Conservation (phyloP, 2,888 invertebrate genomes). For the Oscheius onirici region DNA sequence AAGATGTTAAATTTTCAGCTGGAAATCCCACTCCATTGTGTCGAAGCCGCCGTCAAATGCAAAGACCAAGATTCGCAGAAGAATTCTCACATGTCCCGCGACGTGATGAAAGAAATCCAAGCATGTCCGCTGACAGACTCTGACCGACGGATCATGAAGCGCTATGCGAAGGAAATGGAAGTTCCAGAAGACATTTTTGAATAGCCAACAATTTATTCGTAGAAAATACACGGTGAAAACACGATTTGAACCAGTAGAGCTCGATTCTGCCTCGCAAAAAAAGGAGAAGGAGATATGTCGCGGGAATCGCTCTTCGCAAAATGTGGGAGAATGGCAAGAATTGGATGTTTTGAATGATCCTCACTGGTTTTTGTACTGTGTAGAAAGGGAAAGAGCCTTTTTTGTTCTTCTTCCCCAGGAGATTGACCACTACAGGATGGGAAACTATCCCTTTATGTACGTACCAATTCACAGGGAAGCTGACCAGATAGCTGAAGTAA, state of each 20-base stretch:
- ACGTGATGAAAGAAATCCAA: neutral
- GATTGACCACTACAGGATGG: slow-evolving; percentile 9
- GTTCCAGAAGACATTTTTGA: slow-evolving; percentile 11
- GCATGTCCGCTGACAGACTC: neutral
- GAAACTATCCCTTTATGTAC: slow-evolving; percentile 30
- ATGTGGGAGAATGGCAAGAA: neutral
- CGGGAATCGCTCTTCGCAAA: neutral
- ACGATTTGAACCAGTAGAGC: too few species aligned
- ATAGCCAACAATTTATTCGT: neutral
- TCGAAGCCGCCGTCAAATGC: slow-evolving; percentile 11
- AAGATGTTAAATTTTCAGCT: neutral
- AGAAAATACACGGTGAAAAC: neutral
- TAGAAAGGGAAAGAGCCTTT: slow-evolving; percentile 19
- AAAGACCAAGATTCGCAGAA: slow-evolving; percentile 26
- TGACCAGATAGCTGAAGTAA: slow-evolving; percentile 25
- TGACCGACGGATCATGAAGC: neutral
- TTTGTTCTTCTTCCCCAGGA: slow-evolving; percentile 25
- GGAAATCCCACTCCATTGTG: slow-evolving; percentile 5
- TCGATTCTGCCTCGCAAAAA: neutral
- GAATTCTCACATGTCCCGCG: slow-evolving; percentile 7
- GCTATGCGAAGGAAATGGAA: slow-evolving; percentile 11
- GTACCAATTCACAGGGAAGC: slow-evolving; percentile 31
- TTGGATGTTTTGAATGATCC: slow-evolving; percentile 15
- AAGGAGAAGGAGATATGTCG: neutral
- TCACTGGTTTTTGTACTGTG: slow-evolving; percentile 27